Conservation (phyloP, 2,113 vertebrate genomes). For the Rutilus rutilus region DNA sequence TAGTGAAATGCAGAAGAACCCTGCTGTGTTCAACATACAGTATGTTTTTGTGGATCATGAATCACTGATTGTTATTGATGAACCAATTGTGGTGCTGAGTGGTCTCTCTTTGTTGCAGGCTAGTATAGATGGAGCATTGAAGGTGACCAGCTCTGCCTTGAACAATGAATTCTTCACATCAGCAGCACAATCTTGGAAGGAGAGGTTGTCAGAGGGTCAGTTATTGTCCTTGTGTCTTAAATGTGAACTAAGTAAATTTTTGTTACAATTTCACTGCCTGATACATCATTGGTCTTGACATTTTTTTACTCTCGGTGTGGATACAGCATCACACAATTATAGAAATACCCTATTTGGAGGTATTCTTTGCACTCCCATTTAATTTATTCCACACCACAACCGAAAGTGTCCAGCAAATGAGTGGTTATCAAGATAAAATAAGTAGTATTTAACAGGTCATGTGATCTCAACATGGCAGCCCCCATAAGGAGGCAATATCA, state of each 20-base stretch:
- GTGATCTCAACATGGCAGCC: neutral
- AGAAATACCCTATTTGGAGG: neutral
- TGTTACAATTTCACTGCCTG: neutral
- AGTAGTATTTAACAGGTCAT: neutral
- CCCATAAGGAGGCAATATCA: neutral
- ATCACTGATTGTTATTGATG: constrained; percentile 5
- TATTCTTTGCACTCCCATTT: neutral
- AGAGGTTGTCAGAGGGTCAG: constrained; percentile 92
- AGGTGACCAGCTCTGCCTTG: constrained; percentile 90
- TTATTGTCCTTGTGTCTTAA: constrained; percentile 12
- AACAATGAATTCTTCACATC: constrained; percentile 99
- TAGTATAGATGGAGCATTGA: constrained; percentile 88
- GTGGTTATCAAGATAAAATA: neutral
- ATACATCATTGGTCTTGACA: neutral
- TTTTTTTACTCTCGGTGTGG: neutral
- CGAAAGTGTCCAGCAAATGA: neutral
- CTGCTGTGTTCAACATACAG: neutral
- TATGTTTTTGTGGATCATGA: constrained; percentile 1
- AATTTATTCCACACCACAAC: neutral
- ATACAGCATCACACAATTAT: neutral
- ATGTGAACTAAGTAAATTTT: neutral
- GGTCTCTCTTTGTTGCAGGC: constrained; percentile 73
- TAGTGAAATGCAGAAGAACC: constrained; percentile 50
- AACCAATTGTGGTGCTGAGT: neutral
- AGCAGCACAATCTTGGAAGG: constrained; percentile 97